Percentiles rank a stretch among this genome's conserved stretches.
phyloP scores from a whole-genome alignment of 1,140 invertebrate species.

The Tyrophagus putrescentiae region DNA sequence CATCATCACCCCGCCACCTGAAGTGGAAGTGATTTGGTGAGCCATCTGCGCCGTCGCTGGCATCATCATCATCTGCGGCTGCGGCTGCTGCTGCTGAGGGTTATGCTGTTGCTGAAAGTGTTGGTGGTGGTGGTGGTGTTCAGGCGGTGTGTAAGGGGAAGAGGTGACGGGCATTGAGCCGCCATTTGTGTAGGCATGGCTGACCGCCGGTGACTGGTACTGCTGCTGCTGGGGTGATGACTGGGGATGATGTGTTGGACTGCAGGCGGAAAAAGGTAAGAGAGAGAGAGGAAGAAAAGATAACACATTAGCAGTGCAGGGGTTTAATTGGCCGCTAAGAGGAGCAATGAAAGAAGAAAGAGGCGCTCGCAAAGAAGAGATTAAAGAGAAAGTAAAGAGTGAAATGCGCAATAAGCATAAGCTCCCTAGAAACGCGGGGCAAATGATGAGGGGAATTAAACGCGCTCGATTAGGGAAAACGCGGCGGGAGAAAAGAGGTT shows the following conservation, averaged over 20 bases:
- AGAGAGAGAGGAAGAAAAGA: too few relatives aligned
- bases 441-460: neutral
- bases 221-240: neutral
- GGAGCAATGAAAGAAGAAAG: too few relatives aligned
- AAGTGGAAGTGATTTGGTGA: neutral
- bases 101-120: neutral
- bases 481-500: neutral
- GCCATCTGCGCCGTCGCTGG: neutral
- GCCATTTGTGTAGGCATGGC: neutral
- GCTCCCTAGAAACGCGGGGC: neutral
- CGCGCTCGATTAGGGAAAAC: neutral
- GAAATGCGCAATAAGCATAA: too few relatives aligned
- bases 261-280: too few relatives aligned
- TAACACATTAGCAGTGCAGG: too few relatives aligned
- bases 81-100: neutral
- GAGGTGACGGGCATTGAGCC: neutral
- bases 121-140: neutral
- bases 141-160: neutral
- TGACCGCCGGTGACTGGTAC: neutral
- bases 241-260: neutral
- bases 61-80: neutral
- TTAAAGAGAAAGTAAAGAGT: too few relatives aligned
- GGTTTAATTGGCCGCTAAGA: too few relatives aligned
- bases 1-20: neutral
- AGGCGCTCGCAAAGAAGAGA: too few relatives aligned